Conservation (phyloP, 2,888 invertebrate genomes). For the Nomada ferruginata region DNA sequence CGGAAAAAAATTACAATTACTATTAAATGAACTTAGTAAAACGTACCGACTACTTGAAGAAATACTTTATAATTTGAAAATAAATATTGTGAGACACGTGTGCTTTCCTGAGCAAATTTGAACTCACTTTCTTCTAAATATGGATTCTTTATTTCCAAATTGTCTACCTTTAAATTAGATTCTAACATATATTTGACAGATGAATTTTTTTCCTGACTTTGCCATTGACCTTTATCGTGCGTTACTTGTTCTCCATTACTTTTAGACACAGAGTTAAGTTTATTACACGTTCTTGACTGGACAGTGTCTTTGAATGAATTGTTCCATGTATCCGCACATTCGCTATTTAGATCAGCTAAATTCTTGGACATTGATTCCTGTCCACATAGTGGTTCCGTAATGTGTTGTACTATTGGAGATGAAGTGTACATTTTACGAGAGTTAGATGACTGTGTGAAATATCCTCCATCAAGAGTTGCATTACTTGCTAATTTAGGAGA, state of each 20-base stretch:
- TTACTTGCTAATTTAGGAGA: slow-evolving; percentile 6
- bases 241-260: not conserved
- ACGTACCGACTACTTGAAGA: slow-evolving; percentile 45
- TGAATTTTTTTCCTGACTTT: not conserved
- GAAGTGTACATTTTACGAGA: slow-evolving; percentile 16
- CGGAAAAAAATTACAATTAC: not conserved
- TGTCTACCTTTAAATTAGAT: not conserved
- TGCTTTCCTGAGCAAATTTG: not conserved
- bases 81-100: not conserved
- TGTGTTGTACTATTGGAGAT: not conserved
- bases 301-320: not conserved
- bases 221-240: not conserved
- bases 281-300: not conserved
- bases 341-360: not conserved
- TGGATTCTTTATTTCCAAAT: not conserved
- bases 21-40: not conserved
- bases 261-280: not conserved
- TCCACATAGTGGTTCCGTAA: not conserved
- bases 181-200: too few relatives aligned
- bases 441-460: slow-evolving; percentile 20
- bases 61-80: not conserved
- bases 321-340: not conserved
- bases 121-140: not conserved
- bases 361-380: not conserved
- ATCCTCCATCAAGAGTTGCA: slow-evolving; percentile 27